Evolutionary conservation across 2,113 vertebrate genomes (phyloP), one percentile per base, ranked within the genome.

Genomic region (Penelope pileata): DNA sequence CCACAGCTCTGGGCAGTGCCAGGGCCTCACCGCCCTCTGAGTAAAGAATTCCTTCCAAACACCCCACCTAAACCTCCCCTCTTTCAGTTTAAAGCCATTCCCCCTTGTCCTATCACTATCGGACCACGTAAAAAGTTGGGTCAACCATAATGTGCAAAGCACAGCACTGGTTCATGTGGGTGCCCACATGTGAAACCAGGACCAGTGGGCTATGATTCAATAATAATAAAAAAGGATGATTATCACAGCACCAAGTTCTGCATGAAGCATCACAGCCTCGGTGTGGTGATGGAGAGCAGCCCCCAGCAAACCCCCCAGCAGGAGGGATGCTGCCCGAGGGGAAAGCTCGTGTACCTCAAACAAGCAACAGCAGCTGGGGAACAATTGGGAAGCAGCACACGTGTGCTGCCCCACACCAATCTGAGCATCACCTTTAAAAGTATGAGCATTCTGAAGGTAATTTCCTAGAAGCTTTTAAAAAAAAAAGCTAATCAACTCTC

Each of bases 281-380:
- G 0, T 15, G 34, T 34, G 54, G 84, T 27, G 40, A 50, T 6
- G 26, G 72, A 75, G 34, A 34, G 53, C 23, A 4, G 64, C 16
- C 13, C 19, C n/a, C 12, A 6, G 1, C 0, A 0, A 51, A 51
- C 80, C 6, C 16, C 34, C 47, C 29, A 59, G 62, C 23, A 70
- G 60, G 50, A 30, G 10, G 9, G 2, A 0, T 2, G 43, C 12
- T 11, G 4, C 18, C 9, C 0, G 0, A 27, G 42, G 21, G 7
- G 53, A 79, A 80, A 6, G 38, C 23, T 42, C 60, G 16, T 17
- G 29, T 66, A 54, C 38, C 17, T 32, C 62, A n/a, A 64, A 51
- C 70, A 56, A 82, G 70, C 38, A 90, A 90, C 85, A 43, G 17
- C 12, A 22, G 45, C 5, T 4, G 7, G 53, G 21, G 7, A 54